Evolutionary conservation across 2,113 vertebrate species (phyloP).

Genomic region (Centrocercus urophasianus): DNA sequence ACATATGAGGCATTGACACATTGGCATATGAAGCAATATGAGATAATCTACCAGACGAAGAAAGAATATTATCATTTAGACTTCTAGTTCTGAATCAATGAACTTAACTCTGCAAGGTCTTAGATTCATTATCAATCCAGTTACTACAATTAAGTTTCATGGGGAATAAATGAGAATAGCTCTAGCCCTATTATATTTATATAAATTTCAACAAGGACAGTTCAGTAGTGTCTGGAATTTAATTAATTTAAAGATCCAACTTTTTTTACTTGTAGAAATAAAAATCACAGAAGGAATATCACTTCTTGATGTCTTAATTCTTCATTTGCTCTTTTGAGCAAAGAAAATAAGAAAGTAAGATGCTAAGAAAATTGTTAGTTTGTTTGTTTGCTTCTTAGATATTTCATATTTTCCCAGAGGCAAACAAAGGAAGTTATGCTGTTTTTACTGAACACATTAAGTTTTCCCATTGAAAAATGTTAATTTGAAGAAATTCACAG

Average conservation of each 20-base stretch:
- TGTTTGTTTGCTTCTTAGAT: background rate
- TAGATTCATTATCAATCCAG: background rate
- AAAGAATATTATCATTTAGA: background rate
- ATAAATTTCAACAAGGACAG: background rate
- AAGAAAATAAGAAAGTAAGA: background rate
- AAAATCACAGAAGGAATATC: background rate
- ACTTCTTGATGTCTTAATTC: background rate
- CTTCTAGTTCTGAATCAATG: background rate
- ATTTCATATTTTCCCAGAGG: background rate
- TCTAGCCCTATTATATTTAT: background rate
- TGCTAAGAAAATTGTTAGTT: background rate
- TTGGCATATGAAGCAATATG: background rate
- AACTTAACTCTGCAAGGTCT: background rate
- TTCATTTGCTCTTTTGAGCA: background rate
- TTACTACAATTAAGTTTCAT: background rate
- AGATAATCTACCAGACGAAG: background rate
- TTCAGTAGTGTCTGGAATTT: background rate
- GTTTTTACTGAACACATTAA: background rate
- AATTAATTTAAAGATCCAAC: background rate
- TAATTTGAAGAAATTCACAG: background rate
- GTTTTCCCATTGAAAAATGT: background rate
- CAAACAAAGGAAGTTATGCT: background rate
- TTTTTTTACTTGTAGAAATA: background rate
- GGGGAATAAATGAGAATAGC: background rate
- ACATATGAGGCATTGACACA: too few species aligned